phyloP scores from a whole-genome alignment of 2,888 invertebrate species.

The Iphiclides podalirius region DNA sequence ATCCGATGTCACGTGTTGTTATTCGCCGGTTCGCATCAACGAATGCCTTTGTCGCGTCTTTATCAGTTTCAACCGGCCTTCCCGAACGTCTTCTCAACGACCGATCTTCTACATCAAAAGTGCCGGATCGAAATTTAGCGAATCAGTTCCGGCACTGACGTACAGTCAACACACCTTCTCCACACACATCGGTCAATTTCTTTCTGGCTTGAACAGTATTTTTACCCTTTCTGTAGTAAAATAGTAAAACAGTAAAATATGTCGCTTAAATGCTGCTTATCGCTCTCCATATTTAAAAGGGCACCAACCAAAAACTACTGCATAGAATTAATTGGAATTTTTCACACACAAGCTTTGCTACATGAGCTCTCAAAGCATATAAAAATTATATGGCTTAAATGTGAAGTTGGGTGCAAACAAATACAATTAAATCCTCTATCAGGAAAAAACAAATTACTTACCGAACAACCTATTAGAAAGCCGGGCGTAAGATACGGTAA shows the following conservation, averaged over 20 bases:
- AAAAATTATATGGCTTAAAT: not conserved
- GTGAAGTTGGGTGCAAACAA: not conserved
- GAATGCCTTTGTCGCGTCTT: conserved; percentile 21
- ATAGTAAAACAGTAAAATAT: conserved; percentile 16
- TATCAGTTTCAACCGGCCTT: conserved; percentile 21
- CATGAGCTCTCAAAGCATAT: conserved; percentile 19
- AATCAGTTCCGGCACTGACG: not conserved
- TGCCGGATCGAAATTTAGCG: not conserved
- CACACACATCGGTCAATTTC: conserved; percentile 28
- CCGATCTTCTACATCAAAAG: conserved; percentile 1
- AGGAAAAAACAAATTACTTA: conserved; percentile 3
- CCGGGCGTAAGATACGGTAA: too few relatives aligned
- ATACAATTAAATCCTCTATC: conserved; percentile 1
- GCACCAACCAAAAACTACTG: conserved; percentile 31
- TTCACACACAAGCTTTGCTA: conserved; percentile 24
- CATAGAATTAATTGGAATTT: conserved; percentile 28
- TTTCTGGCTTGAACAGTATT: conserved; percentile 29
- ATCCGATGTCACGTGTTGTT: not conserved
- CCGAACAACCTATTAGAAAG: conserved; percentile 3
- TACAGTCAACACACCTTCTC: conserved; percentile 23
- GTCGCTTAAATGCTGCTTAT: conserved; percentile 22
- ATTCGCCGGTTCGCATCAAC: conserved; percentile 6
- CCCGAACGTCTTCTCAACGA: conserved; percentile 11
- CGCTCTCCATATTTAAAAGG: conserved; percentile 29
- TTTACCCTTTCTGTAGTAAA: conserved; percentile 23